Evolutionary conservation across 2,113 vertebrate genomes (phyloP).

Genomic region (Potamarius usumacintae): DNA sequence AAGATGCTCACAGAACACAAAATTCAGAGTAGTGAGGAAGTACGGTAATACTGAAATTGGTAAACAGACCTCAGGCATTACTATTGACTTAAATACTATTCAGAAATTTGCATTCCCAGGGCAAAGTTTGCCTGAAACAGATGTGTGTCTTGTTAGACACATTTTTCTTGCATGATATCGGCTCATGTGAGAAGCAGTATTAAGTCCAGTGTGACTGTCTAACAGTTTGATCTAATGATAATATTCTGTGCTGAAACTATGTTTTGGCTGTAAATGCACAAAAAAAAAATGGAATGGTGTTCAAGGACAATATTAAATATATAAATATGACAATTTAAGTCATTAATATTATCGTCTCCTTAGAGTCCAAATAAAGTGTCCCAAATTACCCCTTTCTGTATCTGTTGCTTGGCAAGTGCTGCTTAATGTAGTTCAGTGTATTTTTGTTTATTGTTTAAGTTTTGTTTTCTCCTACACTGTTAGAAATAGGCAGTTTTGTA

Average conservation of each 20-base stretch:
- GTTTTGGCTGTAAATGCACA: background rate
- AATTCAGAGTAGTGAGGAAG: background rate
- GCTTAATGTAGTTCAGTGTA: too few relatives aligned
- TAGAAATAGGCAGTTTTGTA: background rate
- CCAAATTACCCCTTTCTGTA: background rate
- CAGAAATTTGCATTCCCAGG: background rate
- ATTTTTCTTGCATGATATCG: background rate
- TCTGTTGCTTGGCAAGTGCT: too few relatives aligned
- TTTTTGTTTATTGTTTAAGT: background rate
- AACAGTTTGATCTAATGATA: background rate
- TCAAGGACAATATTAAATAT: background rate
- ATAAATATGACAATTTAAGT: background rate
- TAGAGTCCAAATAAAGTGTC: background rate
- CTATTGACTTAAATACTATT: background rate
- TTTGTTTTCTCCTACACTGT: background rate
- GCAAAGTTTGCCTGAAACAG: background rate
- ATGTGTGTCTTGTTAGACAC: background rate
- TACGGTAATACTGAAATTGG: background rate
- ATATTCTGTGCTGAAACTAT: background rate
- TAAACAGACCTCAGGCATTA: background rate
- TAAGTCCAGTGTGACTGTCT: background rate
- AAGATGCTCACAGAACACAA: background rate
- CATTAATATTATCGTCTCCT: background rate
- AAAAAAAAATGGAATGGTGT: background rate
- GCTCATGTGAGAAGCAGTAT: background rate